Percentiles rank a stretch among this genome's conserved stretches.
These are phyloP conservation scores for Dichetophora obliterata DNA, from an alignment of 2,888 invertebrate species.

Conservation along the genomic window DNA sequence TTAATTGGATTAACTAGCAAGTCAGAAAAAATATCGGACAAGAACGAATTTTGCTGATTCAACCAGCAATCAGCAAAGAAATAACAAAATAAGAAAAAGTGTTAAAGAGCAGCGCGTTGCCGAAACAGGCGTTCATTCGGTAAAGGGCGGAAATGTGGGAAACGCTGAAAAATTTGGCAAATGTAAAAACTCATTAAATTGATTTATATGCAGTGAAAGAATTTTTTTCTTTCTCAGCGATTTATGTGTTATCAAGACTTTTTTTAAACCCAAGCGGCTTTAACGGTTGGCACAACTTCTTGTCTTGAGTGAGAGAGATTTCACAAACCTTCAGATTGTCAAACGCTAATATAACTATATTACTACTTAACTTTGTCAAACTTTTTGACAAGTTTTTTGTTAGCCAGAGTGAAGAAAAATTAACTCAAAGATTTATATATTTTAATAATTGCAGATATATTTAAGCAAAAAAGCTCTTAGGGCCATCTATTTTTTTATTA, in stretches of 20 bases:
- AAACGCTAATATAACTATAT: no score
- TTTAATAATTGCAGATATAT: background rate
- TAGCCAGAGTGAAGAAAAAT: background rate
- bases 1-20: constrained; percentile 27
- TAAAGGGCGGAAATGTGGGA: background rate
- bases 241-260: background rate
- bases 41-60: constrained; percentile 29
- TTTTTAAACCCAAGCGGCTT: constrained; percentile 13
- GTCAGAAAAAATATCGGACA: background rate
- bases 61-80: background rate
- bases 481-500: background rate
- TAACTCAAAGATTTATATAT: background rate
- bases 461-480: background rate
- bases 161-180: constrained; percentile 9
- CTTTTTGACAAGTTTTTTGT: background rate
- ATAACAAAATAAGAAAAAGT: constrained; percentile 10
- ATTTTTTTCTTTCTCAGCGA: background rate
- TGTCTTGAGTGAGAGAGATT: background rate
- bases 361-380: background rate
- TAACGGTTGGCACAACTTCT: constrained; percentile 2
- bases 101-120: constrained; percentile 31
- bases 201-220: constrained; percentile 17
- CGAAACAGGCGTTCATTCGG: constrained; percentile 3
- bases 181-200: constrained; percentile 22
- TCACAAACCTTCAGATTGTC: background rate